Base-by-base conservation (phyloP, 2,113 vertebrate genomes). In the Abramis brama region DNA sequence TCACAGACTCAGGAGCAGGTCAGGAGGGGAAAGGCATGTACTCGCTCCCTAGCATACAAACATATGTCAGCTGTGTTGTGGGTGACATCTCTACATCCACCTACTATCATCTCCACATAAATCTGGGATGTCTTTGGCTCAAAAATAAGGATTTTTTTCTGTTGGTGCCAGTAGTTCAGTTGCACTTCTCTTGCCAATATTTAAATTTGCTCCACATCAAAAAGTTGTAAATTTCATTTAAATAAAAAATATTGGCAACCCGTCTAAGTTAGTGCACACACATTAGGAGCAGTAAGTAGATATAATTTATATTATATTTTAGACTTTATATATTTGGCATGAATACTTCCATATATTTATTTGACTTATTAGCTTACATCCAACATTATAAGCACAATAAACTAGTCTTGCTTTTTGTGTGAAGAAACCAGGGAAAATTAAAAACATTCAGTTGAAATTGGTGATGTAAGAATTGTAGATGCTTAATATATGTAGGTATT, bases 41-140 rank as follows among this genome's bases (percentile, higher is more conserved):
- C 30, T 57, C 11, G 0, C 30, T 13, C 33, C 11, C 21, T 21
- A 45, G 13, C 79, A 47, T 82, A 33, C 25, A 66, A 68, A 68
- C 25, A 66, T 68, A 68, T 68, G 45, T 82, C 79, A 76, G 43
- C 43, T 75, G 43, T 75, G 73, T 2, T 75, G 39, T 75, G 11
- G 13, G 43, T 76, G 47, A 76, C 74, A 76, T 76, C 47, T 21
- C 45, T 25, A 50, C 33, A 71, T 19, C 68, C 50, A 5, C 50
- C 13, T 47, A 52, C 25, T 50, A 1, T 76, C 74, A 55, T 47
- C n/a, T 76, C 43, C 47, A 76, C 25, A 50, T 47, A 45, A 27
- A 47, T 50, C 43, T 39, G n/a, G 21, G 4, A 47, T 47, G 73
- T 47, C n/a, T 68, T 70, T 23, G 36, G 33, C 55, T 57, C 19